These are phyloP conservation scores for Gambusia affinis DNA, from an alignment of 2,113 vertebrate species.

Conservation along the genomic window DNA sequence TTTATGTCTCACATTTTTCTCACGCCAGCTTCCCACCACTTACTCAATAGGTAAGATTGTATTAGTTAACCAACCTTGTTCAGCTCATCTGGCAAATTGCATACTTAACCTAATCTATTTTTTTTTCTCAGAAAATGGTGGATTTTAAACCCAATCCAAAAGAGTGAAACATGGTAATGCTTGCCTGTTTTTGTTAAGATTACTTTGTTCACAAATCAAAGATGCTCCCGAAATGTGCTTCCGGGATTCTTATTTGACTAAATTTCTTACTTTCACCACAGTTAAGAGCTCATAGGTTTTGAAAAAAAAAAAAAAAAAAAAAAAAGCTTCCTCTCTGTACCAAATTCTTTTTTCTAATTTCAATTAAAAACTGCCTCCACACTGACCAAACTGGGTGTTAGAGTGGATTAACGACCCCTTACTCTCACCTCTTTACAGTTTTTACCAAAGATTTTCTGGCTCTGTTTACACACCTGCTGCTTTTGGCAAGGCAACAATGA, in stretches of 20 bases:
- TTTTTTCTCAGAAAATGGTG: slow-evolving; percentile 36
- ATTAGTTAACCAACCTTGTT: background rate
- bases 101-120: slow-evolving; percentile 41
- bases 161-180: slow-evolving; percentile 64
- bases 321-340: background rate
- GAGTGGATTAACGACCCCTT: background rate
- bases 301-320: background rate
- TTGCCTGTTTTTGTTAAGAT: slow-evolving; percentile 32
- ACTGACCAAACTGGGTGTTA: slow-evolving; percentile 22
- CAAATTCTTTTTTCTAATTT: slow-evolving; percentile 4
- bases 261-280: background rate
- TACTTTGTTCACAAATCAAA: slow-evolving; percentile 59
- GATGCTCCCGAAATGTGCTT: slow-evolving; percentile 59
- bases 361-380: no score
- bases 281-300: background rate
- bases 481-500: slow-evolving; percentile 38
- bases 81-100: slow-evolving; percentile 53
- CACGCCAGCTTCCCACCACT: slow-evolving; percentile 38
- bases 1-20: background rate
- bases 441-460: slow-evolving; percentile 45
- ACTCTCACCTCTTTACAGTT: slow-evolving; percentile 52
- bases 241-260: background rate
- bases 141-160: slow-evolving; percentile 62
- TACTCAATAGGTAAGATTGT: background rate
- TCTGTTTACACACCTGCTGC: slow-evolving; percentile 61